Percentiles rank a stretch among this genome's conserved stretches.
These are phyloP conservation scores for Trachelus stipa DNA, from an alignment of 2,888 invertebrate species.

Conservation along the genomic window DNA sequence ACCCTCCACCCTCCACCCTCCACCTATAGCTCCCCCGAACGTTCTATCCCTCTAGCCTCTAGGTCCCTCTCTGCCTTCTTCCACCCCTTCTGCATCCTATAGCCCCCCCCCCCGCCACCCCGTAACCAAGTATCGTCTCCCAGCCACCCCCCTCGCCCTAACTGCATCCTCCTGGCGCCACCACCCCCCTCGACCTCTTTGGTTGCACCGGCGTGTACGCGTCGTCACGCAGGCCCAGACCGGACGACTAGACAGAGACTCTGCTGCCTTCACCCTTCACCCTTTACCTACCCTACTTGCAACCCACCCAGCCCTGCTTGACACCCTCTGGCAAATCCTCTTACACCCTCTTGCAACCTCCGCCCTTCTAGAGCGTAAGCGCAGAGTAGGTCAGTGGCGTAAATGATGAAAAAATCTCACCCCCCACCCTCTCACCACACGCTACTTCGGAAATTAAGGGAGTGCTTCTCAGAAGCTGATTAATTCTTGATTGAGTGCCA, in stretches of 20 bases:
- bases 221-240: slow-evolving; percentile 63
- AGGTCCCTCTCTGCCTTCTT: slow-evolving; percentile 72
- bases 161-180: slow-evolving; percentile 31
- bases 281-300: slow-evolving; percentile 4
- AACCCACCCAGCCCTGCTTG: background rate
- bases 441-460: background rate
- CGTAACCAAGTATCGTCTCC: slow-evolving; percentile 21
- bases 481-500: too few species aligned
- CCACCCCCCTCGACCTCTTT: slow-evolving; percentile 37
- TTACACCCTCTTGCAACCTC: slow-evolving; percentile 18
- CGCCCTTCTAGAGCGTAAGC: slow-evolving; percentile 27
- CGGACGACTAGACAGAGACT: slow-evolving; percentile 26
- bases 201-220: slow-evolving; percentile 56
- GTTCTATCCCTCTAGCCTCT: slow-evolving; percentile 57
- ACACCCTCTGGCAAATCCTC: slow-evolving; percentile 1
- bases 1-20: slow-evolving; percentile 44
- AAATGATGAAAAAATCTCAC: slow-evolving; percentile 34
- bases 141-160: slow-evolving; percentile 45
- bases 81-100: slow-evolving; percentile 62
- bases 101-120: slow-evolving; percentile 7
- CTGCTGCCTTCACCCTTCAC: slow-evolving; percentile 1
- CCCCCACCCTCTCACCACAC: background rate
- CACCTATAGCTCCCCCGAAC: slow-evolving; percentile 49
- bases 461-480: too few species aligned
- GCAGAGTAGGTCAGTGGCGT: slow-evolving; percentile 51